Evolutionary conservation across 2,888 invertebrate genomes (phyloP).

Genomic region (Alloscopus bannaensis): DNA sequence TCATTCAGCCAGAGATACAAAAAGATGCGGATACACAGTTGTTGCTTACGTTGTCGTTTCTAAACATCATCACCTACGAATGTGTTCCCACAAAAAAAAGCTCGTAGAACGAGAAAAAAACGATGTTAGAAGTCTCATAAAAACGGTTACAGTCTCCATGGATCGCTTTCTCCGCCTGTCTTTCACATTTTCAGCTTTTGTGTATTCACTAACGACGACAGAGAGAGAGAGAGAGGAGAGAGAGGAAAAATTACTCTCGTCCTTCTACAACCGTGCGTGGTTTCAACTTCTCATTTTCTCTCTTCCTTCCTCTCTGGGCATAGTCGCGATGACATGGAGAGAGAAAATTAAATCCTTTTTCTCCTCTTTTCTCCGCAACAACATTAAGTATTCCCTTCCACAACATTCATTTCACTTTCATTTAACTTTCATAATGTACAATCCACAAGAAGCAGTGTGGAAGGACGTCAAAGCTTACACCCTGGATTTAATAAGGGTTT

Average conservation of each 20-base stretch:
- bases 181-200: conserved; percentile 26
- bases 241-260: background rate
- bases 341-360: conserved; percentile 24
- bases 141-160: conserved; percentile 36
- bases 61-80: no score
- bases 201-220: conserved; percentile 28
- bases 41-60: no score
- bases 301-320: background rate
- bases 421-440: conserved; percentile 10
- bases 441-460: no score
- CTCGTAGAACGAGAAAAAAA: no score
- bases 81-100: no score
- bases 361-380: conserved; percentile 14
- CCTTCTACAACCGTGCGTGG: background rate
- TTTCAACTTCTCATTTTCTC: conserved; percentile 4
- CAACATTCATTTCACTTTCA: no score
- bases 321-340: conserved; percentile 6
- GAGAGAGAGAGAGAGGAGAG: background rate
- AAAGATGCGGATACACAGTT: no score
- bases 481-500: no score
- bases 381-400: conserved; percentile 22
- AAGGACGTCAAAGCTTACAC: no score
- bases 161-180: conserved; percentile 26
- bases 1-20: no score
- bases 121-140: conserved; percentile 35